These are phyloP conservation scores for Embiotoca jacksoni DNA, from an alignment of 2,113 vertebrate species.

Conservation along the genomic window DNA sequence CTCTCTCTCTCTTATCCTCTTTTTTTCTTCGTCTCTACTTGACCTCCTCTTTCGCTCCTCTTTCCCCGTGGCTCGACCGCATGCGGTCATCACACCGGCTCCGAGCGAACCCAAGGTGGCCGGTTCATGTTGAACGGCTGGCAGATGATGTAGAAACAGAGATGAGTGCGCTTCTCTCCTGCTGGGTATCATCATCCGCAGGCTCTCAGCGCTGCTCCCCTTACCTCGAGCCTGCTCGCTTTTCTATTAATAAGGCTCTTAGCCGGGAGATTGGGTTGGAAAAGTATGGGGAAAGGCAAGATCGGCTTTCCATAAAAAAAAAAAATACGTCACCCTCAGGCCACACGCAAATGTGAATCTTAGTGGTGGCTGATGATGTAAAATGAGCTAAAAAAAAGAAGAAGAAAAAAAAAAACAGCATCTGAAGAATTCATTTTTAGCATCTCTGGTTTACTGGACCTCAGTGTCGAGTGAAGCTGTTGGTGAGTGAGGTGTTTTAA, in stretches of 20 bases:
- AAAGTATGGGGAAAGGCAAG: constrained; percentile 5
- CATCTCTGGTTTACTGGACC: not conserved
- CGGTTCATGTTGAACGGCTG: constrained; percentile 24
- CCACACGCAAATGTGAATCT: constrained; percentile 13
- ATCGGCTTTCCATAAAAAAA: constrained; percentile 15
- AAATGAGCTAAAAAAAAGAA: not conserved
- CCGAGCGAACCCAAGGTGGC: constrained; percentile 18
- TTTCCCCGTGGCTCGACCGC: not conserved
- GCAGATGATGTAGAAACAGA: constrained; percentile 40
- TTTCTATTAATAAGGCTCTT: constrained; percentile 51
- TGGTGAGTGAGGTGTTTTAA: not conserved
- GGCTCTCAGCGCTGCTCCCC: constrained; percentile 17
- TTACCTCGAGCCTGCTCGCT: constrained; percentile 18
- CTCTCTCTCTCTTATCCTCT: not conserved
- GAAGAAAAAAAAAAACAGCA: not conserved
- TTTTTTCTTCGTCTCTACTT: constrained; percentile 7
- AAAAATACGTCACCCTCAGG: not conserved
- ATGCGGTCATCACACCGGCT: constrained; percentile 27
- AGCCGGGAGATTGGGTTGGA: constrained; percentile 26
- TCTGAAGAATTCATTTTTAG: not conserved
- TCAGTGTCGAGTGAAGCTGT: not conserved
- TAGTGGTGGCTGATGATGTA: not conserved
- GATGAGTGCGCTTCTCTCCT: constrained; percentile 41
- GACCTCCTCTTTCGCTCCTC: not conserved
- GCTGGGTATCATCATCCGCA: constrained; percentile 52